Conservation (phyloP, 2,888 invertebrate species). For the Drosophila kanekoi region DNA sequence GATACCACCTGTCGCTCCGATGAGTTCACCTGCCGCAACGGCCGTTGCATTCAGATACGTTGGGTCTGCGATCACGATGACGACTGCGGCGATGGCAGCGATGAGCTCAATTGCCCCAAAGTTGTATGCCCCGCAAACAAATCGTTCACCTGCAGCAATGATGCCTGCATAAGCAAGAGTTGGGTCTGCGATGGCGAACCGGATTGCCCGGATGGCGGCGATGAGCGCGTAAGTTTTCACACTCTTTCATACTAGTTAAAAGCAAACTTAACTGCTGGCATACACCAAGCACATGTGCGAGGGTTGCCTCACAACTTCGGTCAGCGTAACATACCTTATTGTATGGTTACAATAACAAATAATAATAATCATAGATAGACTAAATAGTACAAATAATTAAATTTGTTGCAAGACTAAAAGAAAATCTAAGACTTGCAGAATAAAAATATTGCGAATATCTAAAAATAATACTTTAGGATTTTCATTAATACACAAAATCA, state of each 20-base stretch:
- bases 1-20: slow-evolving; percentile 96
- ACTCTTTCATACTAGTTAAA: slow-evolving; percentile 10
- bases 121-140: slow-evolving; percentile 89
- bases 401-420: too few relatives aligned
- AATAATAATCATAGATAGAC: too few relatives aligned
- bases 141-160: slow-evolving; percentile 91
- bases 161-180: slow-evolving; percentile 91
- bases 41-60: slow-evolving; percentile 93
- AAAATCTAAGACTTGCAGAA: too few relatives aligned
- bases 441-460: too few relatives aligned
- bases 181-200: slow-evolving; percentile 96
- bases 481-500: too few relatives aligned
- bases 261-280: slow-evolving; percentile 5
- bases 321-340: too few relatives aligned
- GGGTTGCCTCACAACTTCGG: background rate
- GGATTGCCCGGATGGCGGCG: slow-evolving; percentile 93
- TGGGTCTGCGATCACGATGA: slow-evolving; percentile 95
- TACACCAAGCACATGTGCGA: background rate
- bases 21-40: slow-evolving; percentile 96
- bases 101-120: slow-evolving; percentile 91
- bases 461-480: too few relatives aligned
- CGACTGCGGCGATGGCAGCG: slow-evolving; percentile 94
- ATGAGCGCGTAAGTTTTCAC: slow-evolving; percentile 88
- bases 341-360: background rate
- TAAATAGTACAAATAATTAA: too few relatives aligned